A percentile compares a stretch with the other conserved stretches of the same genome.
These are phyloP conservation scores for Hemicrepidius hirtus DNA, from an alignment of 2,888 invertebrate species.

Conservation along the genomic window DNA sequence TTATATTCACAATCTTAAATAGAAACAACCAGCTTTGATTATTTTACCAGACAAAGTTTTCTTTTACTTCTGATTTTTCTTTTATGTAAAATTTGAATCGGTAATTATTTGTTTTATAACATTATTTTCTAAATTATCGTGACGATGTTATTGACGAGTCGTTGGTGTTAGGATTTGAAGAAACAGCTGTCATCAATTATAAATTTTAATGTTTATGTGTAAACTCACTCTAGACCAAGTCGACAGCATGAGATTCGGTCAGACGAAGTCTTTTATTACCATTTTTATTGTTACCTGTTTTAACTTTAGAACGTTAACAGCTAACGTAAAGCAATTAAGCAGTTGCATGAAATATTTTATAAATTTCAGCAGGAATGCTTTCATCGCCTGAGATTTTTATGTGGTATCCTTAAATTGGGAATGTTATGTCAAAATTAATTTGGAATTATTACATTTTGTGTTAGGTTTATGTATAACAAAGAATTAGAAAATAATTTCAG, in stretches of 20 bases:
- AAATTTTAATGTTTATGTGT: slow-evolving; percentile 41
- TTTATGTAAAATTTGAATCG: too few relatives aligned
- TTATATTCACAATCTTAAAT: too few relatives aligned
- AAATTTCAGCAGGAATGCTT: slow-evolving; percentile 5
- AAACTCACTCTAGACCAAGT: slow-evolving; percentile 36
- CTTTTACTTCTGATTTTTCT: too few relatives aligned
- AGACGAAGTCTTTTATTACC: slow-evolving; percentile 33
- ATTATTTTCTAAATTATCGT: too few relatives aligned
- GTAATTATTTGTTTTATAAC: too few relatives aligned
- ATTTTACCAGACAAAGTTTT: too few relatives aligned
- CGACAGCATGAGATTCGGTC: slow-evolving; percentile 28
- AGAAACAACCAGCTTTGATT: too few relatives aligned
- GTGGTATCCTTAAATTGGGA: slow-evolving; percentile 11
- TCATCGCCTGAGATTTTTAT: background rate
- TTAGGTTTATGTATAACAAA: background rate
- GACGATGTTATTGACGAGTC: slow-evolving; percentile 16
- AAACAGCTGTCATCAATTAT: slow-evolving; percentile 43
- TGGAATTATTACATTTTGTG: background rate
- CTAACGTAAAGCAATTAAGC: slow-evolving; percentile 20
- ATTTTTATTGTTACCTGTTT: slow-evolving; percentile 34
- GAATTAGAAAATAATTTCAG: background rate
- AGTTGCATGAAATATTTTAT: slow-evolving; percentile 8
- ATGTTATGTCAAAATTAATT: background rate
- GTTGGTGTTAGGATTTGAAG: slow-evolving; percentile 14
- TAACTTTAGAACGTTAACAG: slow-evolving; percentile 24